Evolutionary conservation across 2,113 vertebrate species (phyloP).

Genomic region (Microcebus tavaratra): DNA sequence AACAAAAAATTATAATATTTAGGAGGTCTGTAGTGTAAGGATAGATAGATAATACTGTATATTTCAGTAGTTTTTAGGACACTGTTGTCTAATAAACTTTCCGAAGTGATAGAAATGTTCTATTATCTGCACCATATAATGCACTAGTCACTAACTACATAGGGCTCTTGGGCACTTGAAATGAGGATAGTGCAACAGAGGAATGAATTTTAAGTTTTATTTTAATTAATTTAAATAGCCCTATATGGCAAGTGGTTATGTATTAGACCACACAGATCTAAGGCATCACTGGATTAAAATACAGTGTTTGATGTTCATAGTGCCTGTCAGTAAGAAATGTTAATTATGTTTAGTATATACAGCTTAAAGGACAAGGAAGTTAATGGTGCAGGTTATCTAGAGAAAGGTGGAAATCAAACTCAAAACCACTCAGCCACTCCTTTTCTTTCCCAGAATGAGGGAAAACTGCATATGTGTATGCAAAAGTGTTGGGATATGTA

Average conservation of each 20-base stretch:
- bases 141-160: too few species aligned
- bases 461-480: neutral
- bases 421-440: neutral
- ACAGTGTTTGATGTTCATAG: neutral
- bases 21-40: neutral
- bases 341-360: neutral
- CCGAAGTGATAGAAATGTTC: too few species aligned
- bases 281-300: neutral
- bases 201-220: too few species aligned
- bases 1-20: too few species aligned
- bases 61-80: neutral
- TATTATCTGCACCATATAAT: too few species aligned
- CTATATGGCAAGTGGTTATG: too few species aligned
- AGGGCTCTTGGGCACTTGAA: too few species aligned
- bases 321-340: neutral
- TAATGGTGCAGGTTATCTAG: neutral
- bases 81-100: neutral
- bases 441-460: neutral
- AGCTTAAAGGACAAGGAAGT: neutral
- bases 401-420: neutral
- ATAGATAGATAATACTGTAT: neutral
- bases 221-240: too few species aligned
- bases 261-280: neutral
- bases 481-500: neutral
- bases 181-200: too few species aligned